Base-by-base conservation (phyloP, 1,140 invertebrate species). In the Limonius californicus region DNA sequence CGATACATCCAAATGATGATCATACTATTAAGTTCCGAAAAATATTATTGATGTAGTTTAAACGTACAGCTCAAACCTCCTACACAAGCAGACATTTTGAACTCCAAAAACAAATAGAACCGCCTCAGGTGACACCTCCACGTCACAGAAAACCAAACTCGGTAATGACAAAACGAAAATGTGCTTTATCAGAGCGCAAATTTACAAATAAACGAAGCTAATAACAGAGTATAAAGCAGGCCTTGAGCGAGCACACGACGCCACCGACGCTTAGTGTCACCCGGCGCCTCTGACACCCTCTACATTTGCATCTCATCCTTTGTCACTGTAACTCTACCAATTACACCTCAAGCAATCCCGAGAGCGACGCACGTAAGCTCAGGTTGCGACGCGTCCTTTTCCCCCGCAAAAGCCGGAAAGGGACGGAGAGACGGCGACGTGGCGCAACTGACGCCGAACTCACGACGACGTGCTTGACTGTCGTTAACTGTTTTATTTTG, bases 171-270 rank as follows among this genome's bases (percentile, higher is more conserved):
- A 39, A 39, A 39, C 35, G 35, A 39, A 57, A 30, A 32, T 58
- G 59, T 61, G 67, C 65, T 62, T 64, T 66, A 69, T 67, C 67
- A 64, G 21, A 59, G 54, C 45, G 54, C 66, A 68, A 68, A 65
- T 68, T 65, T 39, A 54, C 61, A 59, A 39, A 65, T 65, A 69
- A 69, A 69, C 65, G 65, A 69, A 69, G 68, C 68, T 64, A 69
- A 69, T 69, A 63, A 64, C 45, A 47, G 50, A 62, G 56, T 62
- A 47, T 62, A 59, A 65, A 61, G 57, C 58, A 62, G 59, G 42
- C 57, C 54, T 35, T 59, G 57, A 62, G 57, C 54, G 53, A 63
- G 55, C 61, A 61, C 61, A 62, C 58, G 61, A 56, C 32, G 27
- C 57, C 20, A 61, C 59, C 59, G 59, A 61, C 60, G 60, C 60